phyloP scores from a whole-genome alignment of 2,888 invertebrate genomes.

The Pheosia gnoma region DNA sequence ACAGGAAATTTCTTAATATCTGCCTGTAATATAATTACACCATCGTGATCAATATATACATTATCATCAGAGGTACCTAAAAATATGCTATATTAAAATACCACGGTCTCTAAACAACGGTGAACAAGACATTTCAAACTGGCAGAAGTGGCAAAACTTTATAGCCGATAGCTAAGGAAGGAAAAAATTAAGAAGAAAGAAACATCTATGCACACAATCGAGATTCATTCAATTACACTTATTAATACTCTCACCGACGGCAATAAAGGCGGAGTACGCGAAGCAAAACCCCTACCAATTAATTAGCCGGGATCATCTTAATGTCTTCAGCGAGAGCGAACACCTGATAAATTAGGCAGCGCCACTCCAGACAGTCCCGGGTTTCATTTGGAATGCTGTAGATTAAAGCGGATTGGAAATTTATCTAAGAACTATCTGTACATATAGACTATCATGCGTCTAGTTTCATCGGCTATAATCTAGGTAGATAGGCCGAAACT shows the following conservation, averaged over 20 bases:
- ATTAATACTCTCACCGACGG: constrained; percentile 26
- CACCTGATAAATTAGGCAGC: constrained; percentile 40
- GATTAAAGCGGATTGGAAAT: constrained; percentile 5
- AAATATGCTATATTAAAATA: too few species aligned
- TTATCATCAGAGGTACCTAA: too few species aligned
- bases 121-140: too few species aligned
- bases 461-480: neutral
- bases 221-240: constrained; percentile 25
- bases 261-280: constrained; percentile 26
- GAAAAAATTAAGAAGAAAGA: too few species aligned
- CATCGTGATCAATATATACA: too few species aligned
- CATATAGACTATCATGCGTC: neutral
- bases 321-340: constrained; percentile 37
- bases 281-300: constrained; percentile 38
- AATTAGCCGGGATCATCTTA: constrained; percentile 47
- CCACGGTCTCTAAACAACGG: too few species aligned
- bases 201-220: constrained; percentile 10
- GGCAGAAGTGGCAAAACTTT: too few species aligned
- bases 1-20: too few species aligned
- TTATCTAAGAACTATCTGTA: neutral
- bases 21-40: too few species aligned
- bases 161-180: too few species aligned
- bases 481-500: too few species aligned
- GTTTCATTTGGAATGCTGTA: neutral
- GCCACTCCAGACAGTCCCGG: constrained; percentile 33